phyloP scores from a whole-genome alignment of 2,797 vertebrate genomes.

The Schizopygopsis malacanthus region DNA sequence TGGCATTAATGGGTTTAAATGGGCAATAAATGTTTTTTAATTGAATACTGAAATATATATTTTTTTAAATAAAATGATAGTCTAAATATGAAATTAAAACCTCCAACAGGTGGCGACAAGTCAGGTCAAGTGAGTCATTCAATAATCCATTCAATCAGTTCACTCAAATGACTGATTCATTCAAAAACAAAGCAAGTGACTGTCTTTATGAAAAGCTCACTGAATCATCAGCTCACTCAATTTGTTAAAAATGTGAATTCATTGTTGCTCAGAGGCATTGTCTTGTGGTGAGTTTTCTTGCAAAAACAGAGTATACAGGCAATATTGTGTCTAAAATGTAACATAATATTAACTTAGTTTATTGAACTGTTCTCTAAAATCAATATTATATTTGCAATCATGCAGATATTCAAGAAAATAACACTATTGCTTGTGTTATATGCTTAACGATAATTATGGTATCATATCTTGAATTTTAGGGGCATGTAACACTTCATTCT shows the following conservation, averaged over 20 bases:
- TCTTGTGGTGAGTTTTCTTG: background rate
- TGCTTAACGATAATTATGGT: background rate
- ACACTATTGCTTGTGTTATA: background rate
- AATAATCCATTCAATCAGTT: background rate
- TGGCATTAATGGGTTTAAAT: background rate
- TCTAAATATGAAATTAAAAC: background rate
- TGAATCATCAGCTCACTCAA: background rate
- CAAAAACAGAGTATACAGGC: background rate
- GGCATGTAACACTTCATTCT: background rate
- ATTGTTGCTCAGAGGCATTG: background rate
- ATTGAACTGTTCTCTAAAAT: background rate
- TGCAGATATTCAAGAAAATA: background rate
- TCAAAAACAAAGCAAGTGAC: background rate
- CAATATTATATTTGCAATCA: background rate
- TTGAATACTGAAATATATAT: background rate
- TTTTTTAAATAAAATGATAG: background rate
- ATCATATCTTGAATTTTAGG: background rate
- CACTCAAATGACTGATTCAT: background rate
- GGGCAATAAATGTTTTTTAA: no score
- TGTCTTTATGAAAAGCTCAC: background rate
- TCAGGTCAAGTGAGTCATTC: background rate
- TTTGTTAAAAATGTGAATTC: background rate
- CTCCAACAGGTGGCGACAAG: background rate
- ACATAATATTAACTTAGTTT: background rate
- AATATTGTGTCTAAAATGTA: background rate